These are phyloP conservation scores for Cabera pusaria DNA, from an alignment of 2,888 invertebrate genomes.

Conservation along the genomic window DNA sequence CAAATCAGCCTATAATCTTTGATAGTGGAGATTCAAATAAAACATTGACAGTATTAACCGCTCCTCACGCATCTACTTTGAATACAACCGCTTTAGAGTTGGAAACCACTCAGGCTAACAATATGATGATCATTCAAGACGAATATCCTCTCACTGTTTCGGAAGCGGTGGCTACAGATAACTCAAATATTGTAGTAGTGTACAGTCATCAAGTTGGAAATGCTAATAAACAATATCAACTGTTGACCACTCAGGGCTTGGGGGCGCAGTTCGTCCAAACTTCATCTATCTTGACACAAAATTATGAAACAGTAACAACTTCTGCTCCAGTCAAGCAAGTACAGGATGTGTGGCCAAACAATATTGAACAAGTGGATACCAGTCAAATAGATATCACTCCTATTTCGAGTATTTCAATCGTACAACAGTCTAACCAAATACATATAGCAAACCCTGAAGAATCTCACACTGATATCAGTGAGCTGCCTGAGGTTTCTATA, in stretches of 20 bases:
- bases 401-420: slow-evolving; percentile 37
- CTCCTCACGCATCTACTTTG: slow-evolving; percentile 50
- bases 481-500: slow-evolving; percentile 49
- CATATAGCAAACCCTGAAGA: slow-evolving; percentile 29
- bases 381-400: slow-evolving; percentile 39
- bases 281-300: slow-evolving; percentile 68
- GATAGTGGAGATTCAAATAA: slow-evolving; percentile 64
- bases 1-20: slow-evolving; percentile 73
- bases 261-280: slow-evolving; percentile 66
- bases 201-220: slow-evolving; percentile 85
- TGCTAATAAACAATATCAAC: slow-evolving; percentile 80
- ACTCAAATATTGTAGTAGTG: slow-evolving; percentile 85
- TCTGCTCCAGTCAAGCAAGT: slow-evolving; percentile 74
- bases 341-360: slow-evolving; percentile 61
- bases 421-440: slow-evolving; percentile 30
- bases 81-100: slow-evolving; percentile 62
- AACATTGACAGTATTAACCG: slow-evolving; percentile 64
- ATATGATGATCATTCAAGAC: slow-evolving; percentile 85
- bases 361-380: slow-evolving; percentile 40
- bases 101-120: slow-evolving; percentile 79
- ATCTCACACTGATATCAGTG: slow-evolving; percentile 34
- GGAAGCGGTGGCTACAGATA: slow-evolving; percentile 71
- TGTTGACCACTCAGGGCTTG: slow-evolving; percentile 62
- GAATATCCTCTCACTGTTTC: slow-evolving; percentile 82
- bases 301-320: slow-evolving; percentile 68